Evolutionary conservation across 2,113 vertebrate genomes (phyloP), one percentile per base, ranked within the genome.

Genomic region (Rhinoptilus africanus): DNA sequence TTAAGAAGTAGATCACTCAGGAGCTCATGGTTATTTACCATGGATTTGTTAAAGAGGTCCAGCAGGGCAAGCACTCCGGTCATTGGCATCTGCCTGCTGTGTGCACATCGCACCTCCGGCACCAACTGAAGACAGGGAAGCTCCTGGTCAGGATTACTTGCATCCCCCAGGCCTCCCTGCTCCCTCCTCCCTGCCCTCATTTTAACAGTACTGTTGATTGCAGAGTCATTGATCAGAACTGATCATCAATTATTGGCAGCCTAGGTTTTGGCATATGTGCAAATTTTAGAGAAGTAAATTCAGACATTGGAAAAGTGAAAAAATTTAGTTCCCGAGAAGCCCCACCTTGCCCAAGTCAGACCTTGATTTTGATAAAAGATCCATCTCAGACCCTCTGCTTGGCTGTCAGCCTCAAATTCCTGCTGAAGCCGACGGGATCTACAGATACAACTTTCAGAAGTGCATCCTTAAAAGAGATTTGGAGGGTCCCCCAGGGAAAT

Each of bases 151-250:
- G 43, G 39, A 5, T 27, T 22, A 3, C 47, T 63, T 75, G 68
- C 23, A 11, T 32, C 17, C 28, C 23, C 23, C 37, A 30, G 37
- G 41, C 8, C 45, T 51, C 43, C 15, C 13, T 32, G 15, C 37
- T 71, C 60, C 34, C 78, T 78, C 62, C 62, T 2, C 21, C 43
- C 67, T 63, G 77, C 51, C 66, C 26, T 74, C 51, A 18, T 66
- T 82, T 78, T 39, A 47, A 35, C 48, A 87, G 35, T 89, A 30
- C 24, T 87, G 41, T 89, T 79, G 64, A 56, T 78, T 88, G 37
- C 85, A 95, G 66, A 43, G 67, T 69, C 50, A 66, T 77, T 90
- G 90, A 89, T 85, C 85, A 67, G 79, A 93, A 80, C n/a, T 68
- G 64, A 92, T 93, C 28, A 92, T 92, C 30, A 7, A 89, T 57